Evolutionary conservation across 2,888 invertebrate species (phyloP).

Genomic region (Thelaira solivaga): DNA sequence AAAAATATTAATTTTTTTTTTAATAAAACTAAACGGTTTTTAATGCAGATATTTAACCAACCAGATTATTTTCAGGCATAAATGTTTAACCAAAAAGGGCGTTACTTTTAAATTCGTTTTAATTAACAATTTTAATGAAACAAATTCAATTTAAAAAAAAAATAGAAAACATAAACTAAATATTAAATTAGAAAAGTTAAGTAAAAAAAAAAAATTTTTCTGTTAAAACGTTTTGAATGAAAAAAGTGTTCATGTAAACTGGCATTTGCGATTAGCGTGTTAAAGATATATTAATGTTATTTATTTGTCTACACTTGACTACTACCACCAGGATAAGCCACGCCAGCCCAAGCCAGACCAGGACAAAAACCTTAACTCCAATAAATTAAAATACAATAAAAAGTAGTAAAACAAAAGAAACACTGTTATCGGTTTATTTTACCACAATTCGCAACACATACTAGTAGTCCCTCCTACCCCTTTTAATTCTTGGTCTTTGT

Average conservation of each 20-base stretch:
- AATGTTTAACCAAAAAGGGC: slow-evolving; percentile 20
- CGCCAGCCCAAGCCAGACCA: background rate
- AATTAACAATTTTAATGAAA: slow-evolving; percentile 26
- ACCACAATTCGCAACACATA: background rate
- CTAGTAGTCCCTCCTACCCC: background rate
- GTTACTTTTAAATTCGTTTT: slow-evolving; percentile 35
- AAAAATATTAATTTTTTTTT: no score
- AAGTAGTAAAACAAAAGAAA: slow-evolving; percentile 32
- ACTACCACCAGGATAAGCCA: background rate
- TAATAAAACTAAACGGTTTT: no score
- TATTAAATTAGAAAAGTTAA: slow-evolving; percentile 46
- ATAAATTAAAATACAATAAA: background rate
- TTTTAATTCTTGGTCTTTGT: background rate
- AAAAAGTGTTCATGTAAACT: slow-evolving; percentile 29
- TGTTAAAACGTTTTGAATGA: slow-evolving; percentile 36
- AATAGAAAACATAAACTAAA: background rate
- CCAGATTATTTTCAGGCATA: no score
- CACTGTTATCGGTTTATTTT: slow-evolving; percentile 18
- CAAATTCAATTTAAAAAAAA: background rate
- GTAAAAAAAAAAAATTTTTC: slow-evolving; percentile 13
- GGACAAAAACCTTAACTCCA: background rate
- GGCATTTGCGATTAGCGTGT: slow-evolving; percentile 59
- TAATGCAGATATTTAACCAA: no score
- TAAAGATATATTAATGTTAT: slow-evolving; percentile 58
- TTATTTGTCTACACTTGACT: slow-evolving; percentile 59